phyloP scores from a whole-genome alignment of 2,797 vertebrate genomes.

The Xerus rutilus region DNA sequence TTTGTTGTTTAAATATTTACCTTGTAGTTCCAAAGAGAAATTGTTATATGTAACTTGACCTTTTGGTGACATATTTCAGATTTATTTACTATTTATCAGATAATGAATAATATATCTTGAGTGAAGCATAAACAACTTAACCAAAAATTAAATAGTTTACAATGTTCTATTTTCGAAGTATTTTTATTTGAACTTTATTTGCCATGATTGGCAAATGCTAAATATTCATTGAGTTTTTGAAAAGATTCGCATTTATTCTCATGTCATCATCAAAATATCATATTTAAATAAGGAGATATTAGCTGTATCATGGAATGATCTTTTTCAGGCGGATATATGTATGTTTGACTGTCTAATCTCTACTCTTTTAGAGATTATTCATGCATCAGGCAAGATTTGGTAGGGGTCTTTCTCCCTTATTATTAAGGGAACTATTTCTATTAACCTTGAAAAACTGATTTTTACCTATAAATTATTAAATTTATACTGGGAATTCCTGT shows the following conservation, averaged over 20 bases:
- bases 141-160: background rate
- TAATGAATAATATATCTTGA: conserved; percentile 32
- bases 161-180: conserved; percentile 14
- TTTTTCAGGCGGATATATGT: background rate
- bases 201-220: background rate
- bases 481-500: conserved; percentile 17
- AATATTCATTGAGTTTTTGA: background rate
- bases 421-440: background rate
- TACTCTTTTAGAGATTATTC: background rate
- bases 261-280: background rate
- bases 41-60: conserved; percentile 35
- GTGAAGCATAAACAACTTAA: background rate
- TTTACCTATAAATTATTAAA: conserved; percentile 10
- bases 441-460: background rate
- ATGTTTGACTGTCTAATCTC: background rate
- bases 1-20: conserved; percentile 15
- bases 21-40: conserved; percentile 49
- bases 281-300: background rate
- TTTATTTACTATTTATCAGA: conserved; percentile 1
- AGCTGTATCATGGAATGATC: background rate
- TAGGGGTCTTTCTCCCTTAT: background rate
- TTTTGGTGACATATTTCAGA: conserved; percentile 38
- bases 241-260: conserved; percentile 18
- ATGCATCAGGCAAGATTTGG: background rate
- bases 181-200: conserved; percentile 52